Base-by-base conservation (phyloP, 2,113 vertebrate genomes). In the Cryptoleucopteryx plumbea region DNA sequence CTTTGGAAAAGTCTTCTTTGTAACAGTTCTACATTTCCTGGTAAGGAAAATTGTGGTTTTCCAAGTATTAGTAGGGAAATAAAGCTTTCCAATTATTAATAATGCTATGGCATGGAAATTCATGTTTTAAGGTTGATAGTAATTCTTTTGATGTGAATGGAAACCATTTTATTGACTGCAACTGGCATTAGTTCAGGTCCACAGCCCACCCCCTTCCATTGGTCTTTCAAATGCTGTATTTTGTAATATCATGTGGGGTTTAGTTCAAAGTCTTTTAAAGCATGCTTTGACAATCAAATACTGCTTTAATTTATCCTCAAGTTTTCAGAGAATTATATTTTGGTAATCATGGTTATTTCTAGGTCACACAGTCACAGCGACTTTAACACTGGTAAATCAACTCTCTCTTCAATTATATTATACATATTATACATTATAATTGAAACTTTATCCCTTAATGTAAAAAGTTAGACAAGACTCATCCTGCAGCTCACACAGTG, bases 261-360 rank as follows among this genome's bases (percentile, higher is more conserved):
- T 86, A 89, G 55, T 93, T 95, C 84, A 90, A 94, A 90, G 48
- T 38, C 12, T 94, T 96, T 93, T 89, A 94, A 86, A 95, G 90
- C 62, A 77, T 79, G 25, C 10, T 93, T 92, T 96, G 74, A 65
- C 62, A 95, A 73, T 56, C 88, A 91, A 94, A 91, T 52, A 36
- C 74, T 96, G 82, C 55, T 96, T 97, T 96, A 92, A 98, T 97
- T 97, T 96, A 78, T 87, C 66, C 38, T 47, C 34, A 62, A 34
- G 10, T 73, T 94, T 89, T 62, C 42, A 56, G 68, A 95, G 27
- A 89, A 67, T 26, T 8, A 3, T 61, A 66, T 95, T 82, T 95
- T 82, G 73, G 29, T 80, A 73, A 86, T 79, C 68, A 75, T 72
- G 63, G 53, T 91, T 82, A 52, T 66, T 29, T 82, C 47, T 94